Conservation (phyloP, 2,113 vertebrate genomes). For the Australoheros scitulus region DNA sequence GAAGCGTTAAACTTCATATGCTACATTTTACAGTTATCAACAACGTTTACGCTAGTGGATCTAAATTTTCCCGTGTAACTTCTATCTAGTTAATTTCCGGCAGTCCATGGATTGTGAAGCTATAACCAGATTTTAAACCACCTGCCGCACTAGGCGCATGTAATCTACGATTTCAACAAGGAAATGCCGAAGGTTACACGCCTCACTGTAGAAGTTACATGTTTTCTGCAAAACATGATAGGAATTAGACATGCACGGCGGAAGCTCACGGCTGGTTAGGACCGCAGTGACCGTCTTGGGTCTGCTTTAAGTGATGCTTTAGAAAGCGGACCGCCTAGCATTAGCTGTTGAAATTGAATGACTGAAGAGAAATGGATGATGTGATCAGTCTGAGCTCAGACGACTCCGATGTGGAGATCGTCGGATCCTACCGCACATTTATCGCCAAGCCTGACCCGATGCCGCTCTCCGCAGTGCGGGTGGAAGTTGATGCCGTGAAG, state of each 20-base stretch:
- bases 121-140: too few species aligned
- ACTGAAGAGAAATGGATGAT: conserved; percentile 33
- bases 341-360: background rate
- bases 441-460: background rate
- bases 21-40: background rate
- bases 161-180: background rate
- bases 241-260: background rate
- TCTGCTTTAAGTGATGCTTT: background rate
- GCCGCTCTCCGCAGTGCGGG: conserved; percentile 26
- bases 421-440: conserved; percentile 7
- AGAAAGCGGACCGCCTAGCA: background rate
- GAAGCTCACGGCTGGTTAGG: background rate
- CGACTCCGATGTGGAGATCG: conserved; percentile 63
- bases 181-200: background rate
- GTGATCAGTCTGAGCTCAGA: conserved; percentile 62
- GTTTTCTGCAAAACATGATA: background rate
- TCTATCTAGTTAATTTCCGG: too few species aligned
- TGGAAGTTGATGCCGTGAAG: conserved; percentile 4
- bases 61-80: background rate
- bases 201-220: too few species aligned
- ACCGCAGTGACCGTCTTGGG: background rate
- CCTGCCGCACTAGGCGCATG: background rate
- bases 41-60: background rate
- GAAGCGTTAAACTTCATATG: conserved; percentile 17
- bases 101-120: background rate